phyloP scores from a whole-genome alignment of 2,113 vertebrate species.

The Alexandromys fortis region DNA sequence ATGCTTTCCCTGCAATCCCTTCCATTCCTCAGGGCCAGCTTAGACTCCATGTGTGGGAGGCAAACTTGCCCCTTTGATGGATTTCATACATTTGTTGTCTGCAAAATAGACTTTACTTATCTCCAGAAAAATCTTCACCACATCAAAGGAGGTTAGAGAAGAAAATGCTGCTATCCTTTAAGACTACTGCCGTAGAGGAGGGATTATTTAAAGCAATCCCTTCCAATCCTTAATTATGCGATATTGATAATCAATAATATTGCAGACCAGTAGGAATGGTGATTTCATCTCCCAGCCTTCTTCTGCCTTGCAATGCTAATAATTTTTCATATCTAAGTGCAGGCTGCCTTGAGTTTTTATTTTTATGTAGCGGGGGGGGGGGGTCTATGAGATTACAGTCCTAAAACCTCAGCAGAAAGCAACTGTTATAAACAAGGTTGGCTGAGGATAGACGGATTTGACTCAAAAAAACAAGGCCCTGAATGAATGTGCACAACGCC shows the following conservation, averaged over 20 bases:
- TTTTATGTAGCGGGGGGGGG: not conserved
- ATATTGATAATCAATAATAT: constrained; percentile 33
- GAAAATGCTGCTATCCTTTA: constrained; percentile 7
- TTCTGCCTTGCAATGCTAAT: constrained; percentile 4
- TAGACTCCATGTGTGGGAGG: not conserved
- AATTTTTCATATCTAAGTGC: not conserved
- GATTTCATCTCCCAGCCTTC: constrained; percentile 19
- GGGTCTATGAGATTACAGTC: not conserved
- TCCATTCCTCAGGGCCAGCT: constrained; percentile 30
- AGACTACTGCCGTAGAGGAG: not conserved
- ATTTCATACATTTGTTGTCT: constrained; percentile 58
- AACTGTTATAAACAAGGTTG: not conserved
- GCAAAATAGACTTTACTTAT: constrained; percentile 51
- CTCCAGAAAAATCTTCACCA: constrained; percentile 52
- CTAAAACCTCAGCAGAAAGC: constrained; percentile 20
- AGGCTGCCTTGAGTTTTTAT: not conserved
- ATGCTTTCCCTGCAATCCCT: constrained; percentile 43
- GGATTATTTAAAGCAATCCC: constrained; percentile 9
- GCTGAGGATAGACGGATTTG: not conserved
- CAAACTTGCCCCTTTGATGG: constrained; percentile 49
- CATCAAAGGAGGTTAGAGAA: constrained; percentile 61
- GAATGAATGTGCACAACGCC: constrained; percentile 5
- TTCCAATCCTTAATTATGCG: not conserved
- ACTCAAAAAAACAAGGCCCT: constrained; percentile 11
- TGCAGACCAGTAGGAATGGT: not conserved